A percentile compares a stretch with the other conserved stretches of the same genome.
Conservation (phyloP, 2,888 invertebrate genomes). For the Ashinkailepas kermadecensis region DNA sequence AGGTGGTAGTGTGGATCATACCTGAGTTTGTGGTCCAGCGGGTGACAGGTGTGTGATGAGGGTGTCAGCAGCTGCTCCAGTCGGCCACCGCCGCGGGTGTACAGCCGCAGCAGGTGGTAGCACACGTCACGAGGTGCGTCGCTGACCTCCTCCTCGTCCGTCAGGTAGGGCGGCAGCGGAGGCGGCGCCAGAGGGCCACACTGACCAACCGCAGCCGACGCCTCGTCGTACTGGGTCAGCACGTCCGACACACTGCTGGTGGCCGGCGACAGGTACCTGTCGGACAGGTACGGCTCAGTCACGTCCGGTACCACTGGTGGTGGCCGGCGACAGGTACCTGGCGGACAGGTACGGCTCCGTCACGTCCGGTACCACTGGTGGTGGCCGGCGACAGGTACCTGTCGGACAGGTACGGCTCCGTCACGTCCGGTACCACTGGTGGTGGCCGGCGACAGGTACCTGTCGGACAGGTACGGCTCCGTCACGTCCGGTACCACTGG, state of each 20-base stretch:
- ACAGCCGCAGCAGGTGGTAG: constrained; percentile 72
- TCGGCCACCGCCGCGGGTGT: constrained; percentile 45
- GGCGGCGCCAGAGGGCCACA: constrained; percentile 3
- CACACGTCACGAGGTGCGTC: constrained; percentile 57
- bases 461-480: no score
- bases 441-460: no score
- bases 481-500: no score
- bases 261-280: constrained; percentile 22
- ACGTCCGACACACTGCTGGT: constrained; percentile 3
- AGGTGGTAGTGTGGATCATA: not conserved
- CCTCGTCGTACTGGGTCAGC: not conserved
- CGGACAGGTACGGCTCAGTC: not conserved
- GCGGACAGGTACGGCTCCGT: no score
- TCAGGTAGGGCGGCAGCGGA: constrained; percentile 13
- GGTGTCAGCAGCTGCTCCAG: constrained; percentile 64
- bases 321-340: no score
- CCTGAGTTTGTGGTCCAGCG: constrained; percentile 65
- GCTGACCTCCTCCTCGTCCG: not conserved
- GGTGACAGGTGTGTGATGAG: constrained; percentile 65
- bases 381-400: no score
- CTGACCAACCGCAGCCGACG: not conserved
- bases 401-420: no score
- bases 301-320: no score
- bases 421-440: no score
- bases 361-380: no score